phyloP scores from a whole-genome alignment of 2,113 vertebrate genomes.

The Rhinogobius similis region DNA sequence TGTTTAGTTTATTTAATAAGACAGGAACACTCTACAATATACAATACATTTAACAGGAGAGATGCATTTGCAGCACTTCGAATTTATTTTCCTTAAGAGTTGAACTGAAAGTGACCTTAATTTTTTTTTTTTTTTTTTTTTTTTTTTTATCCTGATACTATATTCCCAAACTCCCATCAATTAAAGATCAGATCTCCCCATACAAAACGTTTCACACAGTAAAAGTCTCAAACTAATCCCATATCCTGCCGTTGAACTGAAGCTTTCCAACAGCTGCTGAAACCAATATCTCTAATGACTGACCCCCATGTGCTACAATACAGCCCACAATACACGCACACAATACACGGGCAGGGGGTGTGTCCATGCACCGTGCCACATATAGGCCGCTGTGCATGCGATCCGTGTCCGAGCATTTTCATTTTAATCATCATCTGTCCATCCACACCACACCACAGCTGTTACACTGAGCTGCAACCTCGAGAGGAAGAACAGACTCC shows the following conservation, averaged over 20 bases:
- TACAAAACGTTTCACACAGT: slow-evolving; percentile 8
- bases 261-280: slow-evolving; percentile 57
- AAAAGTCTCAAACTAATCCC: slow-evolving; percentile 32
- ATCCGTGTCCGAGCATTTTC: slow-evolving; percentile 51
- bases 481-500: slow-evolving; percentile 16
- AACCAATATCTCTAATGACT: slow-evolving; percentile 73
- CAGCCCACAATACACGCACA: slow-evolving; percentile 24
- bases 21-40: too few relatives aligned
- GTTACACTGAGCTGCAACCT: slow-evolving; percentile 29
- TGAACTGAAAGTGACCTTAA: neutral
- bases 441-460: slow-evolving; percentile 53
- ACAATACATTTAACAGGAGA: too few relatives aligned
- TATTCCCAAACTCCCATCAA: neutral
- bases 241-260: slow-evolving; percentile 48
- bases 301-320: slow-evolving; percentile 31
- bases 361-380: slow-evolving; percentile 8
- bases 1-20: too few relatives aligned
- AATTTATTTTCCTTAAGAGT: neutral
- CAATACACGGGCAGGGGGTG: slow-evolving; percentile 38
- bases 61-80: too few relatives aligned
- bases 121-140: too few relatives aligned
- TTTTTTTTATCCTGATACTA: neutral
- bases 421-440: slow-evolving; percentile 69
- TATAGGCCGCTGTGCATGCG: slow-evolving; percentile 34
- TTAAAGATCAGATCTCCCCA: neutral